Percentiles rank a stretch among this genome's conserved stretches.
These are phyloP conservation scores for Alsophila aescularia DNA, from an alignment of 2,888 invertebrate species.

Conservation along the genomic window DNA sequence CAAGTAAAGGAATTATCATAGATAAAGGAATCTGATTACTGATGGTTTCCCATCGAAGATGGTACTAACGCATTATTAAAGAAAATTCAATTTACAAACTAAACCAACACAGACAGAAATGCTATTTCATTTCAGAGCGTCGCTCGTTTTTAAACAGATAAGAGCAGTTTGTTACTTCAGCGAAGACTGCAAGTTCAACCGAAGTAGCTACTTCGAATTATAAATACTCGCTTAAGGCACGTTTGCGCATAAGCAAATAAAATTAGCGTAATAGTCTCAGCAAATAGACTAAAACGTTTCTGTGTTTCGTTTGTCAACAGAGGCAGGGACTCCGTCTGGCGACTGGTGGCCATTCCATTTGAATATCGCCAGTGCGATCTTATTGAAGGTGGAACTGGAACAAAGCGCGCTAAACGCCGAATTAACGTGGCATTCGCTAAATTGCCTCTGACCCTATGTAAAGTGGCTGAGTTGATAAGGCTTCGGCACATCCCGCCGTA, in stretches of 20 bases:
- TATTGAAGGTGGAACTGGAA: slow-evolving; percentile 55
- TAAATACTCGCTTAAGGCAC: slow-evolving; percentile 45
- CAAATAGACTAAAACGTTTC: slow-evolving; percentile 61
- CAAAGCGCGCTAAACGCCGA: slow-evolving; percentile 72
- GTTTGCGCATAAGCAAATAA: slow-evolving; percentile 58
- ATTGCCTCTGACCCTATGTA: slow-evolving; percentile 71
- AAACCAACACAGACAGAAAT: slow-evolving; percentile 19
- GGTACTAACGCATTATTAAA: slow-evolving; percentile 5
- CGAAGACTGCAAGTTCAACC: slow-evolving; percentile 41
- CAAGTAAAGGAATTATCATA: not conserved
- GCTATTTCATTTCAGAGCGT: slow-evolving; percentile 24
- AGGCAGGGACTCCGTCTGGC: slow-evolving; percentile 50
- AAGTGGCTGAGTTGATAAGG: slow-evolving; percentile 69
- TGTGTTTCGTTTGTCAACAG: slow-evolving; percentile 65
- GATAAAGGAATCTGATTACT: not conserved
- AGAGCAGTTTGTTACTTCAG: slow-evolving; percentile 38
- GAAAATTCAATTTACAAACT: slow-evolving; percentile 24
- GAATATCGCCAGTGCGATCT: slow-evolving; percentile 72
- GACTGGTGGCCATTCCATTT: slow-evolving; percentile 62
- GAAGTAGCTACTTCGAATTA: slow-evolving; percentile 41
- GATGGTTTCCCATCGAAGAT: not conserved
- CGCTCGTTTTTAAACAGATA: slow-evolving; percentile 30
- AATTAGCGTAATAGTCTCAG: slow-evolving; percentile 62
- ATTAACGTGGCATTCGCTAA: slow-evolving; percentile 72
- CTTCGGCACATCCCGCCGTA: slow-evolving; percentile 64